phyloP scores from a whole-genome alignment of 2,113 vertebrate species.

The Pungitius pungitius region DNA sequence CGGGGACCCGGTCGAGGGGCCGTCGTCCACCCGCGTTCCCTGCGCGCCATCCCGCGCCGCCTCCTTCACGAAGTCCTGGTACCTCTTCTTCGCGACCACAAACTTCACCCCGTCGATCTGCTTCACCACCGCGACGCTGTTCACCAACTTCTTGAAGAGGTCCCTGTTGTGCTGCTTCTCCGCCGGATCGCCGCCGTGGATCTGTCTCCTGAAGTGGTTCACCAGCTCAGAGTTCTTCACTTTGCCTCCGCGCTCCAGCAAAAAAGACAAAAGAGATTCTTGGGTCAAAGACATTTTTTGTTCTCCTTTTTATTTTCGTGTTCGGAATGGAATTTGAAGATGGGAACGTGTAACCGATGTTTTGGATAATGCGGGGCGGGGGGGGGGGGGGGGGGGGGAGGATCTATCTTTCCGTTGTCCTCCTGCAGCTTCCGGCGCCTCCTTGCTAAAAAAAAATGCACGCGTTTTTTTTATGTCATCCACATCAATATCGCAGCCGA shows the following conservation, averaged over 20 bases:
- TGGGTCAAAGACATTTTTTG: conserved; percentile 81
- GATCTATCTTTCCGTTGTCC: conserved; percentile 36
- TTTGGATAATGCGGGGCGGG: background rate
- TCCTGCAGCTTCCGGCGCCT: conserved; percentile 80
- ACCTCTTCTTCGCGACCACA: conserved; percentile 84
- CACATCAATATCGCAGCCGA: background rate
- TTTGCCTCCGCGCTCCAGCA: conserved; percentile 85
- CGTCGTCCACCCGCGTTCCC: conserved; percentile 39
- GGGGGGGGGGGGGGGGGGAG: background rate
- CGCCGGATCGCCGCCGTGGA: conserved; percentile 79
- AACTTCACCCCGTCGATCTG: conserved; percentile 84
- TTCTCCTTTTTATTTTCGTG: background rate
- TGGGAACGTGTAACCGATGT: background rate
- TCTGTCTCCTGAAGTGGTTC: conserved; percentile 80
- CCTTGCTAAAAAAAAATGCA: conserved; percentile 26
- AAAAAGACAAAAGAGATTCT: conserved; percentile 83
- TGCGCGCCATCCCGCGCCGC: background rate
- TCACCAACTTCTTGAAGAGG: conserved; percentile 86
- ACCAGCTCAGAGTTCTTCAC: conserved; percentile 86
- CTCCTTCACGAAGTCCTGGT: conserved; percentile 70
- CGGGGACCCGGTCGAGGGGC: background rate
- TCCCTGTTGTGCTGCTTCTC: conserved; percentile 83
- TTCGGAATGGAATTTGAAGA: no score
- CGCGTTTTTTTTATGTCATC: no score
- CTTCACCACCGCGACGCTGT: conserved; percentile 87